phyloP scores from a whole-genome alignment of 2,113 vertebrate species.

The Thinocorus orbignyianus region DNA sequence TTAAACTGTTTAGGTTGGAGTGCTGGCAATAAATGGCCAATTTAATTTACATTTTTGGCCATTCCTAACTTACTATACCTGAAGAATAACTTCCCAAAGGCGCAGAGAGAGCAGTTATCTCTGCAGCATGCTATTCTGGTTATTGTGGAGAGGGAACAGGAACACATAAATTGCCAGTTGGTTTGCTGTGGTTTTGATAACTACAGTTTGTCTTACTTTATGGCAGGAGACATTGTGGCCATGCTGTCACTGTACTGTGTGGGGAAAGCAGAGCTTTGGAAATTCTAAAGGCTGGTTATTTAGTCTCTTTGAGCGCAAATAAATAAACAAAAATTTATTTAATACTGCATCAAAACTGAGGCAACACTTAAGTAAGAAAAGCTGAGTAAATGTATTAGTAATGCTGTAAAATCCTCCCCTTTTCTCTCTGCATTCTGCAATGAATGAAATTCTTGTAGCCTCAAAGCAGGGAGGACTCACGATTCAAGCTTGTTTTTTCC shows the following conservation, averaged over 20 bases:
- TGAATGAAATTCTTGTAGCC: neutral
- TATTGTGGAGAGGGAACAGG: slow-evolving; percentile 27
- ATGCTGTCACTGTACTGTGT: neutral
- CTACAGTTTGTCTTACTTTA: slow-evolving; percentile 20
- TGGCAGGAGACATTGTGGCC: neutral
- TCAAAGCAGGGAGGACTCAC: neutral
- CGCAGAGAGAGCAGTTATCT: neutral
- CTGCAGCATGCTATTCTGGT: slow-evolving; percentile 30
- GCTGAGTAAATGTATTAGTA: neutral
- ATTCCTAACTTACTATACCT: neutral
- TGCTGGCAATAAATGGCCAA: neutral
- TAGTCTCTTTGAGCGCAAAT: neutral
- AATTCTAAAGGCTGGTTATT: neutral
- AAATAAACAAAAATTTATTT: neutral
- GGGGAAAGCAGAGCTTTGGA: neutral
- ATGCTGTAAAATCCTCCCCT: neutral
- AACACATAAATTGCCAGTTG: slow-evolving; percentile 26
- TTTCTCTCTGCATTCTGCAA: neutral
- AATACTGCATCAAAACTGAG: neutral
- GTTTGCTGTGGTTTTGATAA: slow-evolving; percentile 53
- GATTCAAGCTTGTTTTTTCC: neutral
- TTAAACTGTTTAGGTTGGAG: slow-evolving; percentile 11
- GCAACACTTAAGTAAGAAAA: neutral
- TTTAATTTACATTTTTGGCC: slow-evolving; percentile 35
- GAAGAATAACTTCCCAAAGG: slow-evolving; percentile 30